phyloP scores from a whole-genome alignment of 2,113 vertebrate species.

The Aramus guarauna region DNA sequence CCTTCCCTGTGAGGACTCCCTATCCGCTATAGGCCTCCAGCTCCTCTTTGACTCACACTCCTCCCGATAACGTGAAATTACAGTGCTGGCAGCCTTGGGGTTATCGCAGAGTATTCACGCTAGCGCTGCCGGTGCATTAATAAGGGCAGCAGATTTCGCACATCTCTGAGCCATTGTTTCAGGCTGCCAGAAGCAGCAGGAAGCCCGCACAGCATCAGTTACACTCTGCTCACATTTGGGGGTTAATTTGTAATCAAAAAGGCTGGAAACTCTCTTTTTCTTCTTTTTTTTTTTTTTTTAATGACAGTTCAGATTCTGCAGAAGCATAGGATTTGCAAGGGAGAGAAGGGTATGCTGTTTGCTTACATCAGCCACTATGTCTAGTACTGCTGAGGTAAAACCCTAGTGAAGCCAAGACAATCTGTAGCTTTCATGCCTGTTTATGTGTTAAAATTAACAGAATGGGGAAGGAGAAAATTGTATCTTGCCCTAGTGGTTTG shows the following conservation, averaged over 20 bases:
- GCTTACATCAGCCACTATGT: neutral
- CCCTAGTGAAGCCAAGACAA: neutral
- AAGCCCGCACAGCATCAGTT: neutral
- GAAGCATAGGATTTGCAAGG: neutral
- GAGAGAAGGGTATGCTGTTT: neutral
- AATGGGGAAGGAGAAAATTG: neutral
- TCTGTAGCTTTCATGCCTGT: neutral
- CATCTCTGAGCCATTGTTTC: neutral
- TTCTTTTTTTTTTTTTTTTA: neutral
- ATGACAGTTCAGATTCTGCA: neutral
- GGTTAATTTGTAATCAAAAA: conserved; percentile 25
- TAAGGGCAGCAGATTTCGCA: neutral
- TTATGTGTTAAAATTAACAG: neutral
- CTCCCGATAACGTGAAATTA: neutral
- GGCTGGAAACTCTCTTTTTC: neutral
- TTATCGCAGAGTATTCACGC: neutral
- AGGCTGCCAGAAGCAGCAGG: neutral
- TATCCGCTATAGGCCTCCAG: accelerated
- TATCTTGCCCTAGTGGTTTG: neutral
- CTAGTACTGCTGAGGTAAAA: neutral
- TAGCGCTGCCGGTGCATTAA: neutral
- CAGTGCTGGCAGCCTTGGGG: neutral
- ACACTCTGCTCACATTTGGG: neutral
- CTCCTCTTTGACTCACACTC: neutral
- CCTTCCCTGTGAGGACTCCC: neutral